Percentiles rank a stretch among this genome's conserved stretches.
phyloP scores from a whole-genome alignment of 1,140 invertebrate genomes.

The Drosophila cardini region DNA sequence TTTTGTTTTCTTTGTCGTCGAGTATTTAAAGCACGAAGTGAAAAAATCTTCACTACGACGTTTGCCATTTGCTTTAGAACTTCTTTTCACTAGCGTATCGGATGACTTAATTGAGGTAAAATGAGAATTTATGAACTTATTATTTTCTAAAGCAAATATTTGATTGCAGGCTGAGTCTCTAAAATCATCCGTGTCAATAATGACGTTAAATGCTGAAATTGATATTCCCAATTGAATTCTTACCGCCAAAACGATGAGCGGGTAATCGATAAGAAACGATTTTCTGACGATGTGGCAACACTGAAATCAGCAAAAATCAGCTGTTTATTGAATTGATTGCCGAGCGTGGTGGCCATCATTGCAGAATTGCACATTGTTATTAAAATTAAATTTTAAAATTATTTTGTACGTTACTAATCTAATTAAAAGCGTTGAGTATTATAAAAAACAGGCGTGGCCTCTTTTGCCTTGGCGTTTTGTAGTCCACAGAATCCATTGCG shows the following conservation, averaged over 20 bases:
- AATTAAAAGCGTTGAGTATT: neutral
- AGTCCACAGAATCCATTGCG: constrained; percentile 48
- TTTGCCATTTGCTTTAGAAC: constrained; percentile 21
- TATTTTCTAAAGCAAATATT: neutral
- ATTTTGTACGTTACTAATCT: neutral
- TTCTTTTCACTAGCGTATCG: constrained; percentile 4
- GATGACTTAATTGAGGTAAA: constrained; percentile 4
- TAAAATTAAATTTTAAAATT: neutral
- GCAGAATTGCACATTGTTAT: neutral
- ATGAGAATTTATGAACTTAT: neutral
- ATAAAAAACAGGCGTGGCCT: constrained; percentile 34
- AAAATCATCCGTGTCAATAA: neutral
- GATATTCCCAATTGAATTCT: neutral
- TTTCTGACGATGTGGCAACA: neutral
- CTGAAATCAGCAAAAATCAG: neutral
- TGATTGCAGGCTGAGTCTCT: neutral
- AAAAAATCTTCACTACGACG: neutral
- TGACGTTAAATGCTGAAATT: neutral
- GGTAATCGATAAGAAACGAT: neutral
- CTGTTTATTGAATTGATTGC: constrained; percentile 8
- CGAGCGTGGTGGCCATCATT: constrained; percentile 28
- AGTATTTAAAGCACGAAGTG: constrained; percentile 7
- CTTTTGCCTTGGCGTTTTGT: constrained; percentile 69
- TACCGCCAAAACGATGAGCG: neutral
- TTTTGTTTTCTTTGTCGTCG: constrained; percentile 18